These are phyloP conservation scores for Scolanthus callimorphus DNA, from an alignment of 92 coral and sea anemone species.

Conservation along the genomic window DNA sequence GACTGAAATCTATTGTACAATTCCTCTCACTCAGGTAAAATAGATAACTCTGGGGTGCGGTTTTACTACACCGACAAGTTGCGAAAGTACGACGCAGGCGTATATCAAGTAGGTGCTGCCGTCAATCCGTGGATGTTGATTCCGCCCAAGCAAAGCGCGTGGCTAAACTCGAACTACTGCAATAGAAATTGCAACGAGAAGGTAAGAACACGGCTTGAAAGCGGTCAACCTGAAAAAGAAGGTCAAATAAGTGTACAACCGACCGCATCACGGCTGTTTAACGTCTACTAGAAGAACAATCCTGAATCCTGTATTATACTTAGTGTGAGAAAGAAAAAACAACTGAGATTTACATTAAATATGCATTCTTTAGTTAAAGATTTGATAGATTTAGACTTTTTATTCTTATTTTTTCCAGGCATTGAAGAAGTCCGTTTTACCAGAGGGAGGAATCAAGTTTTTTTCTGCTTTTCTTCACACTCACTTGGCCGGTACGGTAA, in stretches of 20 bases:
- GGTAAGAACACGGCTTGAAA: too few species aligned
- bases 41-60: constrained; percentile 61
- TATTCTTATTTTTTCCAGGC: constrained; percentile 4
- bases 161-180: constrained; percentile 46
- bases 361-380: too few species aligned
- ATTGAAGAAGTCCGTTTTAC: constrained; percentile 9
- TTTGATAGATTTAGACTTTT: too few species aligned
- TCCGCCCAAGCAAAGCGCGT: constrained; percentile 59
- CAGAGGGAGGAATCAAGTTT: constrained; percentile 23
- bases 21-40: too few species aligned
- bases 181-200: constrained; percentile 40
- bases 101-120: constrained; percentile 11
- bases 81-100: constrained; percentile 53
- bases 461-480: constrained; percentile 22
- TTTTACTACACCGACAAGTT: constrained; percentile 34
- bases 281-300: too few species aligned
- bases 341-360: too few species aligned
- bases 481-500: constrained; percentile 25
- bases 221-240: too few species aligned
- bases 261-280: too few species aligned
- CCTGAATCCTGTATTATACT: too few species aligned
- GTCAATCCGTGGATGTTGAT: constrained; percentile 32
- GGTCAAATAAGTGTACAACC: too few species aligned
- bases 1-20: too few species aligned
- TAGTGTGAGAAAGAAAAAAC: too few species aligned